Conservation (phyloP, 2,888 invertebrate species). For the Thymelicus sylvestris region DNA sequence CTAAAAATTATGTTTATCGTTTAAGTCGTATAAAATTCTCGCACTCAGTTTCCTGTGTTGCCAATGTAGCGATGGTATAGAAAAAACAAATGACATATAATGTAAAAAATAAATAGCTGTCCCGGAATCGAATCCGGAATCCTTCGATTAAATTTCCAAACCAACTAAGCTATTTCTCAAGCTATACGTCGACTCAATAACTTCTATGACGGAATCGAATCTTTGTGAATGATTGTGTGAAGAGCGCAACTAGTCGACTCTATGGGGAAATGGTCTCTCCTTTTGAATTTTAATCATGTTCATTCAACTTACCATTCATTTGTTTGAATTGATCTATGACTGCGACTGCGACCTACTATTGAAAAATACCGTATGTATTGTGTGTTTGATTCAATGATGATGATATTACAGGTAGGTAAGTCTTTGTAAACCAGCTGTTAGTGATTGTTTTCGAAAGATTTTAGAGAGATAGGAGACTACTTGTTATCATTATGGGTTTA, state of each 20-base stretch:
- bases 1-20: too few species aligned
- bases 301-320: slow-evolving; percentile 24
- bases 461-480: too few species aligned
- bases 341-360: background rate
- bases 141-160: background rate
- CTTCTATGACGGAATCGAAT: background rate
- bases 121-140: background rate
- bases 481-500: too few species aligned
- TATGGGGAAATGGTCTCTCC: slow-evolving; percentile 18
- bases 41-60: too few species aligned
- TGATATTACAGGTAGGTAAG: background rate
- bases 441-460: too few species aligned
- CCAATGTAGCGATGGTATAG: too few species aligned
- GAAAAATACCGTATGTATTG: slow-evolving; percentile 10
- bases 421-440: background rate
- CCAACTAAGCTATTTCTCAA: background rate
- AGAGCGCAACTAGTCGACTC: slow-evolving; percentile 15
- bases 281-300: slow-evolving; percentile 24
- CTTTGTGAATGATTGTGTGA: slow-evolving; percentile 6
- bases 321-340: background rate
- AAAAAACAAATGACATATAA: too few species aligned
- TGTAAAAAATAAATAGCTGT: too few species aligned
- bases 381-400: background rate
- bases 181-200: background rate
- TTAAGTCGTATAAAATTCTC: too few species aligned